A percentile compares a stretch with the other conserved stretches of the same genome.
Conservation (phyloP, 2,888 invertebrate genomes). For the Melikaiella ostensackeni region DNA sequence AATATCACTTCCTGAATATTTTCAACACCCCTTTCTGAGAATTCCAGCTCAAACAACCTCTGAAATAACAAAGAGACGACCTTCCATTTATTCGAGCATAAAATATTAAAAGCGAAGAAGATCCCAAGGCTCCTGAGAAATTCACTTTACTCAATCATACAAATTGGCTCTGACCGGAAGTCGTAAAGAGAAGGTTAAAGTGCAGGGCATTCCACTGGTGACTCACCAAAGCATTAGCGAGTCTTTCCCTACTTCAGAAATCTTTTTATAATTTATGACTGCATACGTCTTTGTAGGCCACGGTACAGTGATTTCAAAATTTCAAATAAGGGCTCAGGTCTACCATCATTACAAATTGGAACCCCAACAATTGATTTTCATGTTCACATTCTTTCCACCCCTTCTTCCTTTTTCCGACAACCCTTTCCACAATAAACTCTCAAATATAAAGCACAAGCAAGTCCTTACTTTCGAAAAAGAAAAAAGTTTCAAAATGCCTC, state of each 20-base stretch:
- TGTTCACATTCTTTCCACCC: neutral
- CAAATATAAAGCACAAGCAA: no score
- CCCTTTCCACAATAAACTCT: no score
- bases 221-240: conserved; percentile 16
- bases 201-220: conserved; percentile 4
- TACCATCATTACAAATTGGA: neutral
- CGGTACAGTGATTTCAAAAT: neutral
- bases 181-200: conserved; percentile 8
- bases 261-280: neutral
- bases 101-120: conserved; percentile 28
- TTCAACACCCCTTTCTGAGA: neutral
- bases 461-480: no score
- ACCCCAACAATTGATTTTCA: neutral
- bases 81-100: neutral
- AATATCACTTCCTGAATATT: neutral
- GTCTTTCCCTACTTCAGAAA: neutral
- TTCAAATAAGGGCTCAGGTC: neutral
- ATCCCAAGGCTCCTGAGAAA: conserved; percentile 4
- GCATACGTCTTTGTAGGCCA: neutral
- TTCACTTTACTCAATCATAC: conserved; percentile 33
- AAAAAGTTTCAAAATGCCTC: no score
- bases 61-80: conserved; percentile 10
- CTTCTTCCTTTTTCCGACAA: no score
- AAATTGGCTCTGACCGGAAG: conserved; percentile 31
- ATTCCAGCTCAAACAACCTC: neutral